phyloP scores from a whole-genome alignment of 2,113 vertebrate species.

The Passer domesticus region DNA sequence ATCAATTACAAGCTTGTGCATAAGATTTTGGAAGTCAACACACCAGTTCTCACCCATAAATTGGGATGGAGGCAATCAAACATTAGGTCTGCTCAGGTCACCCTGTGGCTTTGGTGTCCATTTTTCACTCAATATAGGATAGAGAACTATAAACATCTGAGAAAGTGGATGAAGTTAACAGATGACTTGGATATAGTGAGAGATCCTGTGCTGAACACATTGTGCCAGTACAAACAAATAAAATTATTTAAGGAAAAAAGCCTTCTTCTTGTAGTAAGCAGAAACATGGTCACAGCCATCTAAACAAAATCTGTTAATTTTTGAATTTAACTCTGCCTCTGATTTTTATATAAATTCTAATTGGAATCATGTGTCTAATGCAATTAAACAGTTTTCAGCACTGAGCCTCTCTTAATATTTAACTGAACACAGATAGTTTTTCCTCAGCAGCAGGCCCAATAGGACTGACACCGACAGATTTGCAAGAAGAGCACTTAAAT shows the following conservation, averaged over 20 bases:
- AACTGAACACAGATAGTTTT: neutral
- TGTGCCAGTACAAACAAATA: slow-evolving; percentile 22
- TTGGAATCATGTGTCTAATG: neutral
- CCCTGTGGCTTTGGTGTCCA: slow-evolving; percentile 21
- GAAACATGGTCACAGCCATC: neutral
- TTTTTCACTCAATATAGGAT: slow-evolving; percentile 65
- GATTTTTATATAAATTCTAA: neutral
- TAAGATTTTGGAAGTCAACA: slow-evolving; percentile 30
- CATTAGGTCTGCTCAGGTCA: slow-evolving; percentile 54
- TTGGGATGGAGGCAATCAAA: slow-evolving; percentile 43
- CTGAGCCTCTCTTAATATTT: neutral
- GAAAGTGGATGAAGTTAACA: slow-evolving; percentile 47
- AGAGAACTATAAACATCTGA: slow-evolving; percentile 63
- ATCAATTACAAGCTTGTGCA: slow-evolving; percentile 53
- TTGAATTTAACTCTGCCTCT: neutral
- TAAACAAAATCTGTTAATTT: neutral
- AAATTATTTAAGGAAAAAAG: neutral
- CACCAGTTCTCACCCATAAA: slow-evolving; percentile 22
- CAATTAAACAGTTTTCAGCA: neutral
- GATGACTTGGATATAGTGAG: slow-evolving; percentile 26
- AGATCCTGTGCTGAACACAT: neutral
- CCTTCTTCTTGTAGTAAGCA: neutral
- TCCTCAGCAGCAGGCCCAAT: neutral
- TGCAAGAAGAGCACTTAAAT: neutral
- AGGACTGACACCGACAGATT: neutral